phyloP scores from a whole-genome alignment of 2,888 invertebrate species.

The Phragmatobia fuliginosa region DNA sequence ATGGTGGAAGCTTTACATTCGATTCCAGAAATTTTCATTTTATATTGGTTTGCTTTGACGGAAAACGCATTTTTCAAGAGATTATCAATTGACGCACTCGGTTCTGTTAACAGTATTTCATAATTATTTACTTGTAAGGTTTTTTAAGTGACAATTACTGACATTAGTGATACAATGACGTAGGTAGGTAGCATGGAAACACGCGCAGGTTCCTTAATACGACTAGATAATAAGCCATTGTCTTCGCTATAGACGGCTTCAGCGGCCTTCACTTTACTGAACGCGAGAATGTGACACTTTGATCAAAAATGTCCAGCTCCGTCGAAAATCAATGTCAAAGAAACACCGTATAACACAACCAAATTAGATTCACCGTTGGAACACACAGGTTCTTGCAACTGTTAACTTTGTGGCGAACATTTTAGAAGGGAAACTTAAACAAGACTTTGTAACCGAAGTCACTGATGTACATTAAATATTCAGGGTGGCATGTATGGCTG shows the following conservation, averaged over 20 bases:
- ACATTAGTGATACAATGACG: slow-evolving; percentile 30
- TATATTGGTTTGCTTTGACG: neutral
- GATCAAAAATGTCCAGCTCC: slow-evolving; percentile 67
- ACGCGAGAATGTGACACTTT: slow-evolving; percentile 62
- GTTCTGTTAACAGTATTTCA: neutral
- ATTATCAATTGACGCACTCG: neutral
- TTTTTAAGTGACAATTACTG: slow-evolving; percentile 16
- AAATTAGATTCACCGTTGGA: slow-evolving; percentile 68
- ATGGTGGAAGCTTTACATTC: neutral
- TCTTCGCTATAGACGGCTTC: slow-evolving; percentile 53
- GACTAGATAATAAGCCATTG: slow-evolving; percentile 60
- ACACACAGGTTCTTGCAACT: slow-evolving; percentile 44
- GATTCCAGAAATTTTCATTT: neutral
- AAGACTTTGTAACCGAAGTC: slow-evolving; percentile 51
- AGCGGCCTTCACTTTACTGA: slow-evolving; percentile 58
- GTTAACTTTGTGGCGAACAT: slow-evolving; percentile 55
- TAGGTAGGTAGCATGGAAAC: slow-evolving; percentile 41
- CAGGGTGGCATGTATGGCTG: slow-evolving; percentile 79
- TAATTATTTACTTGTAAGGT: neutral
- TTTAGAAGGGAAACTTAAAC: slow-evolving; percentile 47
- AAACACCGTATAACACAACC: slow-evolving; percentile 70
- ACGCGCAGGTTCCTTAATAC: slow-evolving; percentile 49
- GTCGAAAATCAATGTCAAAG: slow-evolving; percentile 82
- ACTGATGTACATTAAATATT: slow-evolving; percentile 75
- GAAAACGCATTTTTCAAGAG: neutral